Percentiles rank a stretch among this genome's conserved stretches.
Conservation (phyloP, 2,113 vertebrate species). For the Muntiacus muntjak region DNA sequence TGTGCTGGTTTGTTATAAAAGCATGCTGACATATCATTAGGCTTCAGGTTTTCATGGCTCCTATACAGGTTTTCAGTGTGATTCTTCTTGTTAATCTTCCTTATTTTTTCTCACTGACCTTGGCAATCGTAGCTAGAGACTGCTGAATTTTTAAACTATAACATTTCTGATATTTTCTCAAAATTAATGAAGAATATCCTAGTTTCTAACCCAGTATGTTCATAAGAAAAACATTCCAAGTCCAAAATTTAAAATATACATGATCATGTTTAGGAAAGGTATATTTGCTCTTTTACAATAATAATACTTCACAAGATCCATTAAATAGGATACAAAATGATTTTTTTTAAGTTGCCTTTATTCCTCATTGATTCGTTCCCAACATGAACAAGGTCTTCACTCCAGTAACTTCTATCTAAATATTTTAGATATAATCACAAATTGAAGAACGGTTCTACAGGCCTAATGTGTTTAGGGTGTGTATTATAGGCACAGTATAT, state of each 20-base stretch:
- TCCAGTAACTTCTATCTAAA: not conserved
- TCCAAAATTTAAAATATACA: conserved; percentile 25
- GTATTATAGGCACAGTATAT: not conserved
- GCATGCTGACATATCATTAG: not conserved
- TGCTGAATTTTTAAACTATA: not conserved
- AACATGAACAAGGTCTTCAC: not conserved
- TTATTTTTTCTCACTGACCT: conserved; percentile 19
- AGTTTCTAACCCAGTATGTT: not conserved
- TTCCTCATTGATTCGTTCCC: not conserved
- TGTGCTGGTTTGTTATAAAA: not conserved
- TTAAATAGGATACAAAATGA: not conserved
- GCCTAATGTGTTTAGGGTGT: not conserved
- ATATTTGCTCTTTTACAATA: not conserved
- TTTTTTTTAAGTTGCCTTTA: not conserved
- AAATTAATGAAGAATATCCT: conserved; percentile 15
- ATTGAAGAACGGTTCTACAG: not conserved
- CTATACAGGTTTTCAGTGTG: not conserved
- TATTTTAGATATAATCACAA: not conserved
- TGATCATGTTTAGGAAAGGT: not conserved
- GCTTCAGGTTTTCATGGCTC: conserved; percentile 9
- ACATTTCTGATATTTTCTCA: not conserved
- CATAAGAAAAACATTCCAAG: not conserved
- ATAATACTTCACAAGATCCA: not conserved
- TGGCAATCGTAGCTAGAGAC: not conserved
- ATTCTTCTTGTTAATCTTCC: not conserved